These are phyloP conservation scores for Limulus polyphemus DNA, from an alignment of 2,888 invertebrate species.

Conservation along the genomic window DNA sequence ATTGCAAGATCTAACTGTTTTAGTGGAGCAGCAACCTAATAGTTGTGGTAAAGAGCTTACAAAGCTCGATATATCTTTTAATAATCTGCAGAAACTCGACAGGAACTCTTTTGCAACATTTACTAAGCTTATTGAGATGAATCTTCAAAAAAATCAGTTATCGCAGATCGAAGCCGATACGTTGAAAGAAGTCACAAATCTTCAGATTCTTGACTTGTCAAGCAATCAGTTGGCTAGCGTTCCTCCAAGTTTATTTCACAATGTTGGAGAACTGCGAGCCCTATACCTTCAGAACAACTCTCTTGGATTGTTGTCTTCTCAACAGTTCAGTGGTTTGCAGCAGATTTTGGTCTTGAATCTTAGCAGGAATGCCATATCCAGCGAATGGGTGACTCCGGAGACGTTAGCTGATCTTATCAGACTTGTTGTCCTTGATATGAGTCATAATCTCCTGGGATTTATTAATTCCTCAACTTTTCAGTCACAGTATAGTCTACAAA, in stretches of 20 bases:
- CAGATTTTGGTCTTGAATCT: slow-evolving; percentile 50
- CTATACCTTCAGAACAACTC: slow-evolving; percentile 84
- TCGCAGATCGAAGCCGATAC: slow-evolving; percentile 53
- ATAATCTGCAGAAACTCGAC: slow-evolving; percentile 57
- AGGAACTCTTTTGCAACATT: slow-evolving; percentile 58
- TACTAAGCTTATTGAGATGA: slow-evolving; percentile 50
- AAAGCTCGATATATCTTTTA: slow-evolving; percentile 55
- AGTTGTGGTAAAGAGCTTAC: slow-evolving; percentile 31
- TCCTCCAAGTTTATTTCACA: slow-evolving; percentile 66
- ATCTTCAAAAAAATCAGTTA: slow-evolving; percentile 53
- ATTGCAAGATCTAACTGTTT: slow-evolving; percentile 46
- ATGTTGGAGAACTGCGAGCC: slow-evolving; percentile 64
- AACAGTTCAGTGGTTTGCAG: slow-evolving; percentile 47
- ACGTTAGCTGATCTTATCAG: slow-evolving; percentile 79
- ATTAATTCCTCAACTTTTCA: slow-evolving; percentile 70
- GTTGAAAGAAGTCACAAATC: slow-evolving; percentile 59
- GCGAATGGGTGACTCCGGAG: slow-evolving; percentile 69
- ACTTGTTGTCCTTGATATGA: slow-evolving; percentile 70
- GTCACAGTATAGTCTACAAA: slow-evolving; percentile 71
- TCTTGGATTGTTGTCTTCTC: slow-evolving; percentile 68
- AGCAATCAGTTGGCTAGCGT: slow-evolving; percentile 67
- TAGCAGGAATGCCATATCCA: slow-evolving; percentile 56
- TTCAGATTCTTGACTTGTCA: slow-evolving; percentile 71
- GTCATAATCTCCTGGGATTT: slow-evolving; percentile 65
- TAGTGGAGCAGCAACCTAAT: slow-evolving; percentile 18